Evolutionary conservation across 1,140 invertebrate genomes (phyloP), one percentile per base, ranked within the genome.

Genomic region (Magallana angulata): DNA sequence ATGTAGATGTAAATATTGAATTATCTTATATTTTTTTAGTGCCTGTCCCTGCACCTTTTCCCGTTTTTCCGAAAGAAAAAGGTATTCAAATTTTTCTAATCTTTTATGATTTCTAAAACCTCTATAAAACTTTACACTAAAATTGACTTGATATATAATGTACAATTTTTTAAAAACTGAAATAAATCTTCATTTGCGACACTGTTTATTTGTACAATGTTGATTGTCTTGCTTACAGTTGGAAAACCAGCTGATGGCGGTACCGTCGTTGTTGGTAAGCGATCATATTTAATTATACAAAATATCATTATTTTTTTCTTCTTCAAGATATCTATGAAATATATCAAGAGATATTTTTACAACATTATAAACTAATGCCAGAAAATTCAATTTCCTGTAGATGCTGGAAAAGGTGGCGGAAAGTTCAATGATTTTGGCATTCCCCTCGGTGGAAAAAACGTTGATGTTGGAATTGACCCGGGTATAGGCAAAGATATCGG

Each of bases 1-100:
- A 24, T 24, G 24, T 24, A 24, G 24, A 24, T 24, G 24, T 24
- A 76, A 76, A 12, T 76, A 36, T 76, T 30, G 24, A 30, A 2
- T 8, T 76, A 30, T 18, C 14, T 76, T 0, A n/a, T 76, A 30
- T 76, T 8, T 12, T 24, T 36, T 12, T 36, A 76, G 68, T 76
- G 6, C 24, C 68, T 8, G 68, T 76, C 36, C 68, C 30, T 11
- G 68, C 68, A 12, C 68, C 68, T 11, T 76, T 76, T 30, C 68
- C 68, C 24, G 68, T 76, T 18, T 76, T 76, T 76, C 68, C 68
- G 36, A 76, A 76, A 30, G 68, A 76, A 76, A 8, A 76, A 11
- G 68, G 68, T 76, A 48, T 48, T 48, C 36, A 48, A 48, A 48
- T 48, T 4, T 4, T 48, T 48, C 5, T 48, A 3, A 2, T 5